Evolutionary conservation across 2,113 vertebrate species (phyloP), one percentile per base, ranked within the genome.

Genomic region (Daubentonia madagascariensis): DNA sequence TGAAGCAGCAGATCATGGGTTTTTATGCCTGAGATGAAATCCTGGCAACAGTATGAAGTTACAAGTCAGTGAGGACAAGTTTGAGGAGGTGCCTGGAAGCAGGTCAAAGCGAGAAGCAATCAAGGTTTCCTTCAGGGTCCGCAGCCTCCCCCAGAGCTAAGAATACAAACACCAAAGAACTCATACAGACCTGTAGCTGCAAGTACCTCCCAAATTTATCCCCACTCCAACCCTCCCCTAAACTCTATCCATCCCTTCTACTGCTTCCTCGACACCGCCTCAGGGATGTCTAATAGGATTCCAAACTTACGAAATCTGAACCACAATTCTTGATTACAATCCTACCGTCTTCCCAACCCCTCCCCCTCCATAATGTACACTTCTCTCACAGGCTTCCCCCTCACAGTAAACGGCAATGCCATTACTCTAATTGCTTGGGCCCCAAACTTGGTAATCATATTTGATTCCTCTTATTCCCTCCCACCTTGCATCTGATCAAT

Each of bases 161-260:
- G 85, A 22, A 11, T 16, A 48, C 17, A 5, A 72, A 59, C 30
- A n/a, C 1, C 0, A 9, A 32, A 3, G 35, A 54, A 48, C 25
- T 68, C 30, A 25, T 10, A 3, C 0, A 10, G 73, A 18, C 3
- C 61, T 70, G 22, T 0, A 4, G 45, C 57, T 23, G 0, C 43
- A 13, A 48, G 63, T 30, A 11, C 48, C 7, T 37, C 12, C 68
- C 61, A 50, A 2, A 2, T 25, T 2, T 9, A 8, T 20, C 13
- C 10, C 28, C n/a, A 54, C 20, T 17, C 30, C 7, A 22, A 3
- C 30, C 25, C 5, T 25, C 23, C 70, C 6, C 0, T 0, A 11
- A n/a, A 30, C 37, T 32, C 79, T 11, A 16, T 48, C 52, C 57
- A 48, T 0, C 7, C 72, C 25, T 37, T 25, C 30, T 23, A 0